phyloP scores from a whole-genome alignment of 2,113 vertebrate genomes.

The Hyperopisus bebe region DNA sequence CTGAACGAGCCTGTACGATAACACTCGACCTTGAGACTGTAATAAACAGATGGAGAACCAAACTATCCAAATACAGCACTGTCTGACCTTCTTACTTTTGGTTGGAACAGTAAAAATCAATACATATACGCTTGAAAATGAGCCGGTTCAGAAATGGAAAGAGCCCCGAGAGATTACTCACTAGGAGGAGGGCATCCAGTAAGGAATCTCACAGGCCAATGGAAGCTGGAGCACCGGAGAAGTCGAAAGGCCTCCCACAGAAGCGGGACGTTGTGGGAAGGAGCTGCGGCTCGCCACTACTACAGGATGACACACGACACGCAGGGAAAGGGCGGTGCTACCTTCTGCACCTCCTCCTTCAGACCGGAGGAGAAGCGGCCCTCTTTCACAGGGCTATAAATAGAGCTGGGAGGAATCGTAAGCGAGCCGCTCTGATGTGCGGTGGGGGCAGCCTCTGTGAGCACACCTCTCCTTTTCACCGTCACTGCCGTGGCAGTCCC shows the following conservation, averaged over 20 bases:
- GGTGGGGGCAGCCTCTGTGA: background rate
- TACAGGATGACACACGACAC: conserved; percentile 48
- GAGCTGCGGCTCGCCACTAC: conserved; percentile 20
- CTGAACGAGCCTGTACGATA: background rate
- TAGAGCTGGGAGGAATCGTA: background rate
- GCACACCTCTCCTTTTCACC: background rate
- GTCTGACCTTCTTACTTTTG: background rate
- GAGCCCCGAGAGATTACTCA: background rate
- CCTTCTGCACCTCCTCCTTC: background rate
- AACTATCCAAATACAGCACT: background rate
- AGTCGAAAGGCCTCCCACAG: conserved; percentile 47
- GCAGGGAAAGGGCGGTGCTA: conserved; percentile 13
- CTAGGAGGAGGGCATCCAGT: background rate
- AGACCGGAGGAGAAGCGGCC: background rate
- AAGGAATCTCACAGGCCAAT: background rate
- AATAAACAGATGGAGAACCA: background rate
- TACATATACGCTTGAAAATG: background rate
- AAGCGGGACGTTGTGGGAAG: conserved; percentile 34
- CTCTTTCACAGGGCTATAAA: background rate
- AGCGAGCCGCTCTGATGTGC: background rate
- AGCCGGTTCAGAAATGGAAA: background rate
- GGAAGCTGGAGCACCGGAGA: conserved; percentile 40
- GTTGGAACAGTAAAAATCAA: background rate
- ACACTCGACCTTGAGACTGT: background rate
- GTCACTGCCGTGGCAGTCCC: background rate